A percentile compares a stretch with the other conserved stretches of the same genome.
Evolutionary conservation across 2,113 vertebrate species (phyloP).

Genomic region (Siniperca chuatsi): DNA sequence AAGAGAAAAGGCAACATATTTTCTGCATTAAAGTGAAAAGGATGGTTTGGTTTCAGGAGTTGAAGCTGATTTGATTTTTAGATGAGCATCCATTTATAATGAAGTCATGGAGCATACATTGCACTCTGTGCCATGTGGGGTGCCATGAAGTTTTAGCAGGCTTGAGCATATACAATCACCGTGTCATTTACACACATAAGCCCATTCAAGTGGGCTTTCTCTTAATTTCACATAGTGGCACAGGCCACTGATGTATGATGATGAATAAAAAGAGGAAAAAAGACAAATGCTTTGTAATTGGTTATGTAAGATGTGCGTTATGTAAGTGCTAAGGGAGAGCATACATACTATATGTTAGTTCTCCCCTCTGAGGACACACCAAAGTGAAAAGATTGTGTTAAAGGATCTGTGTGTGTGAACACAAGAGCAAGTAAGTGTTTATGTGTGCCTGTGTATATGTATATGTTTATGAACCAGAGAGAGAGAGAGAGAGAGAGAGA

Average conservation of each 20-base stretch:
- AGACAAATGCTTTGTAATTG: slow-evolving; percentile 18
- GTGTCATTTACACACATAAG: neutral
- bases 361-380: slow-evolving; percentile 17
- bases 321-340: slow-evolving; percentile 20
- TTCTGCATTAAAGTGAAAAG: neutral
- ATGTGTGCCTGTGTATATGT: slow-evolving; percentile 9
- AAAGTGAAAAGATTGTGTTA: slow-evolving; percentile 31
- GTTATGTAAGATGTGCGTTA: slow-evolving; percentile 52
- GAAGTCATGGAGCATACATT: neutral
- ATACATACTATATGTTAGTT: slow-evolving; percentile 34
- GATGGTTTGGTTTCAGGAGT: neutral
- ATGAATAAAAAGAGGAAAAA: neutral
- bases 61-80: neutral
- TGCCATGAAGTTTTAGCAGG: neutral
- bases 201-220: neutral
- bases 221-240: neutral
- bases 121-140: neutral
- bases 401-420: slow-evolving; percentile 18
- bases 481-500: neutral
- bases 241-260: neutral
- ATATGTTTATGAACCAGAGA: neutral
- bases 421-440: neutral
- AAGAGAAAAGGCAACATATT: neutral
- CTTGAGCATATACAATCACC: neutral
- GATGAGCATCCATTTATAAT: neutral